These are phyloP conservation scores for Drosophila novamexicana DNA, from an alignment of 1,140 invertebrate species.

Conservation along the genomic window DNA sequence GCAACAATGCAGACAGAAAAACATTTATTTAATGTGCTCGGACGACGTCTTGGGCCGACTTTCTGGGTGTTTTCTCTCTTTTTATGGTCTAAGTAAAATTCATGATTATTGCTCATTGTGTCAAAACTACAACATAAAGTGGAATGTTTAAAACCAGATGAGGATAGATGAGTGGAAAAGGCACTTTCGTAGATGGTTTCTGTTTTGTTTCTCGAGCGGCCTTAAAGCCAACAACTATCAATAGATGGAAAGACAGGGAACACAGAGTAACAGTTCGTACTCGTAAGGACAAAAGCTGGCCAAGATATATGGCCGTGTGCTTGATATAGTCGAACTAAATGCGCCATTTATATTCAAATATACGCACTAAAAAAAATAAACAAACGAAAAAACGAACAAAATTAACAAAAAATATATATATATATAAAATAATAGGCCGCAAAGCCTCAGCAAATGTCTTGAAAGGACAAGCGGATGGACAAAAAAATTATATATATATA, in stretches of 20 bases:
- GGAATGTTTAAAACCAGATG: constrained; percentile 78
- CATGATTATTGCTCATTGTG: constrained; percentile 83
- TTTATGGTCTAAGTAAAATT: constrained; percentile 81
- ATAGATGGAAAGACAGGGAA: constrained; percentile 43
- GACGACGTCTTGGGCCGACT: constrained; percentile 45
- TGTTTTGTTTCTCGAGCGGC: not conserved
- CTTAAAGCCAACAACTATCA: constrained; percentile 65
- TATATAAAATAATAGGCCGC: constrained; percentile 52
- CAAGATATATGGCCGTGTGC: constrained; percentile 80
- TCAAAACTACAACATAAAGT: constrained; percentile 82
- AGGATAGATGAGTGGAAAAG: constrained; percentile 53
- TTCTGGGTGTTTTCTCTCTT: constrained; percentile 40
- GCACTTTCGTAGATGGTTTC: constrained; percentile 19
- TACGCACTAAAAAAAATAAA: constrained; percentile 81
- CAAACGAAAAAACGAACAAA: constrained; percentile 60
- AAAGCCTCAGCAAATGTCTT: constrained; percentile 52
- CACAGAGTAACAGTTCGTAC: constrained; percentile 13
- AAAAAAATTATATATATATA: constrained; percentile 48
- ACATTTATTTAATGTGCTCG: constrained; percentile 82
- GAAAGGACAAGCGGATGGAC: constrained; percentile 64
- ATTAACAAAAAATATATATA: constrained; percentile 47
- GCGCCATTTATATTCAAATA: constrained; percentile 82
- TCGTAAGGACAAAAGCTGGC: constrained; percentile 60
- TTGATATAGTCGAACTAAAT: constrained; percentile 82
- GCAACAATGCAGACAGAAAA: constrained; percentile 64